Percentiles rank a stretch among this genome's conserved stretches.
phyloP scores from a whole-genome alignment of 2,888 invertebrate genomes.

The Laspeyria flexula region DNA sequence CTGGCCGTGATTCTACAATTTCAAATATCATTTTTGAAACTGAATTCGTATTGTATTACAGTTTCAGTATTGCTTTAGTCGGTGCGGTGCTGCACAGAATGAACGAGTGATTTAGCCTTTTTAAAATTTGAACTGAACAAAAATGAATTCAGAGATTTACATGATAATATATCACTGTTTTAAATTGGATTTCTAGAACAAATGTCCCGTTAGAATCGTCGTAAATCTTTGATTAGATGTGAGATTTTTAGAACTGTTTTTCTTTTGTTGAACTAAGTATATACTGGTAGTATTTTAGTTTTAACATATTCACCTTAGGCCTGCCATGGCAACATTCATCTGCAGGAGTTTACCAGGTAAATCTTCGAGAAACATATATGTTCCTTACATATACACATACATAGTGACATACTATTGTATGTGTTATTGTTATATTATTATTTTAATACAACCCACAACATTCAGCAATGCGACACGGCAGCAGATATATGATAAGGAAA shows the following conservation, averaged over 20 bases:
- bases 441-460: background rate
- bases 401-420: too few relatives aligned
- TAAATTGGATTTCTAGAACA: background rate
- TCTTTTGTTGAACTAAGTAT: too few relatives aligned
- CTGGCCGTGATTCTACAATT: conserved; percentile 18
- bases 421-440: too few relatives aligned
- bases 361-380: too few relatives aligned
- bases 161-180: background rate
- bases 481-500: conserved; percentile 1
- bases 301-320: too few relatives aligned
- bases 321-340: too few relatives aligned
- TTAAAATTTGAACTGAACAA: conserved; percentile 24
- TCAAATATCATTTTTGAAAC: conserved; percentile 35
- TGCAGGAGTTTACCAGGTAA: too few relatives aligned
- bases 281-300: too few relatives aligned
- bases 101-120: conserved; percentile 13
- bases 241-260: too few relatives aligned
- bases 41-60: conserved; percentile 39
- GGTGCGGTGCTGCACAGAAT: conserved; percentile 21
- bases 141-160: conserved; percentile 4
- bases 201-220: background rate
- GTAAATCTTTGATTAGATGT: background rate
- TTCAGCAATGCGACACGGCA: background rate
- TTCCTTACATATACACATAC: too few relatives aligned
- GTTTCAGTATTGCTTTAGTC: conserved; percentile 30